Evolutionary conservation across 2,888 invertebrate species (phyloP), one percentile per base, ranked within the genome.

Genomic region (Morpho achilles): DNA sequence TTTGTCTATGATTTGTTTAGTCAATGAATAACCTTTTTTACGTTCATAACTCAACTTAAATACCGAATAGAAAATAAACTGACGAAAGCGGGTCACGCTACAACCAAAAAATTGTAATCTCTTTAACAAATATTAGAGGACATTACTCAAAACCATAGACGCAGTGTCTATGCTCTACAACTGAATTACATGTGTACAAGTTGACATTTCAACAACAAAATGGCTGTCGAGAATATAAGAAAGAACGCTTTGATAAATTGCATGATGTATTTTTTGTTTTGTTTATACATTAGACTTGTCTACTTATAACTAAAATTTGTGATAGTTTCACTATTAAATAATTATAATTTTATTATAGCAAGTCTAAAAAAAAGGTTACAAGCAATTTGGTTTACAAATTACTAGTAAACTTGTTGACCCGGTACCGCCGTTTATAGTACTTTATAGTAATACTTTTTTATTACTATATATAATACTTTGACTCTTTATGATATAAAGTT

Each of bases 231-330:
- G 53, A 55, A 61, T 55, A 47, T 50, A 50, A 22, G 63, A 69
- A 65, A 69, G 74, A 72, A 69, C 75, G 76, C 62, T 49, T 64
- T 76, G 80, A 84, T 74, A 67, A 76, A 83, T 82, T 61, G 64
- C 64, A 72, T 66, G 67, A 16, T 16, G 71, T 56, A 54, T 61
- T 65, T 62, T 61, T 50, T 65, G 61, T 63, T 50, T 60, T 58
- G 59, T 60, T 56, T 64, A 60, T 58, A 50, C 52, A 62, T 64
- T 62, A 62, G 56, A 62, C 56, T 43, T 60, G 65, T 64, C 65
- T 65, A 59, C 64, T 59, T 44, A 47, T 45, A 32, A 51, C 52
- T 40, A 45, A n/a, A 9, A 42, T 45, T 58, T 50, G 58, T 61
- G 53, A 45, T 23, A 8, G 3, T 9, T n/a, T 10, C 16, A 1